Conservation (phyloP, 2,797 vertebrate species). For the Poecilia gillii region DNA sequence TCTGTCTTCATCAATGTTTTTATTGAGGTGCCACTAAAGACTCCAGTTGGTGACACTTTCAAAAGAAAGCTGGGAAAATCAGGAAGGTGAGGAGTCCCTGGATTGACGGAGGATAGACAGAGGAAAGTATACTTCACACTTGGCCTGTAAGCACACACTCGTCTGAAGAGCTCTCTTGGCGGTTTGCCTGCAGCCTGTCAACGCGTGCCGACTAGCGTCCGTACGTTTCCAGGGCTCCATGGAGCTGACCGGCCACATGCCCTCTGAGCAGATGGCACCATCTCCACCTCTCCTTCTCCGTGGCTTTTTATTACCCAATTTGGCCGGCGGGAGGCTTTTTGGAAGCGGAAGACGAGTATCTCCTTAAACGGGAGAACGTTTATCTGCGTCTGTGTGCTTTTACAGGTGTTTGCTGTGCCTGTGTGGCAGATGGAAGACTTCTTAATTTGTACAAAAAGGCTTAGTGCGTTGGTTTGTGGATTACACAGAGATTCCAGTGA, state of each 20-base stretch:
- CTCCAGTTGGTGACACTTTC: neutral
- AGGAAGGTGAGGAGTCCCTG: neutral
- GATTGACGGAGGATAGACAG: slow-evolving; percentile 22
- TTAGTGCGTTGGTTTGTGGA: neutral
- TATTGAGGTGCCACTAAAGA: neutral
- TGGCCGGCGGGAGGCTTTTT: slow-evolving; percentile 24
- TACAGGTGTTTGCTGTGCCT: slow-evolving; percentile 54
- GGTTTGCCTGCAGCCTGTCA: slow-evolving; percentile 48
- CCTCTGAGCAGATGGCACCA: slow-evolving; percentile 50
- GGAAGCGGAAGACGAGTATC: slow-evolving; percentile 13
- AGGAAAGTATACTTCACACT: slow-evolving; percentile 23
- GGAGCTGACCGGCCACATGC: slow-evolving; percentile 21
- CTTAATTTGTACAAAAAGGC: slow-evolving; percentile 32
- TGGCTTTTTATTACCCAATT: slow-evolving; percentile 56
- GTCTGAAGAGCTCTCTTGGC: slow-evolving; percentile 51
- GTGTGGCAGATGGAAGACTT: slow-evolving; percentile 38
- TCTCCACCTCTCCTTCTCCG: slow-evolving; percentile 33
- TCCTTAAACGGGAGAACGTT: slow-evolving; percentile 29
- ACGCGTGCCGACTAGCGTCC: slow-evolving; percentile 30
- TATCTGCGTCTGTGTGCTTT: slow-evolving; percentile 48
- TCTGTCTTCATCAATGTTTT: neutral
- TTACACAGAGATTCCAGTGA: slow-evolving; percentile 12
- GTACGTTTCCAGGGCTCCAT: slow-evolving; percentile 4
- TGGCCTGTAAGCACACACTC: slow-evolving; percentile 9
- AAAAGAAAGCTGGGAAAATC: slow-evolving; percentile 5